These are phyloP conservation scores for Zootermopsis nevadensis DNA, from an alignment of 2,888 invertebrate genomes.

Conservation along the genomic window DNA sequence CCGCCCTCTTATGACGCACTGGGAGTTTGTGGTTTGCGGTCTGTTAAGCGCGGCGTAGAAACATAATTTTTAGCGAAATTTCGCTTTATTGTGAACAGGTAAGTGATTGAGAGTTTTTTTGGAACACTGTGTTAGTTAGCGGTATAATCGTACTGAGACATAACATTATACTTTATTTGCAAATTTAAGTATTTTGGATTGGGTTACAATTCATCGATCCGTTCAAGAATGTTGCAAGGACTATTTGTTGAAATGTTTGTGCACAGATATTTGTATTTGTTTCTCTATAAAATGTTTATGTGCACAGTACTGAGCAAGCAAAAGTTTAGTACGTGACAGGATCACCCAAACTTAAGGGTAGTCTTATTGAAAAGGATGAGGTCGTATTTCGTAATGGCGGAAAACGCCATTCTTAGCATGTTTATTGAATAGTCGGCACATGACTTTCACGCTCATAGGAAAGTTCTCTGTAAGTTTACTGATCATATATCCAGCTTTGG, in stretches of 20 bases:
- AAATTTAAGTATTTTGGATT: not conserved
- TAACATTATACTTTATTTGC: not conserved
- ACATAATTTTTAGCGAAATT: not conserved
- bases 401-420: constrained; percentile 3
- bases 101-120: not conserved
- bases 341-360: no score
- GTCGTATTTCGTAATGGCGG: not conserved
- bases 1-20: constrained; percentile 30
- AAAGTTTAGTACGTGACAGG: no score
- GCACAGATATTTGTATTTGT: no score
- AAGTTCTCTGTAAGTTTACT: no score
- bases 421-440: no score
- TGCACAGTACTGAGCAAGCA: no score
- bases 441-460: no score
- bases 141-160: not conserved
- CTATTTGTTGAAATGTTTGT: no score
- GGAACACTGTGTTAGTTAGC: not conserved
- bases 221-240: not conserved
- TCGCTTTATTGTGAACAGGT: not conserved
- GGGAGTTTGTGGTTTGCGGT: not conserved
- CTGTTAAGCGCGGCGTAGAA: not conserved
- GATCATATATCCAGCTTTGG: no score
- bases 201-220: not conserved
- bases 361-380: not conserved
- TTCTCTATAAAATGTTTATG: no score